Evolutionary conservation across 2,888 invertebrate genomes (phyloP).

Genomic region (Lathronympha strigana): DNA sequence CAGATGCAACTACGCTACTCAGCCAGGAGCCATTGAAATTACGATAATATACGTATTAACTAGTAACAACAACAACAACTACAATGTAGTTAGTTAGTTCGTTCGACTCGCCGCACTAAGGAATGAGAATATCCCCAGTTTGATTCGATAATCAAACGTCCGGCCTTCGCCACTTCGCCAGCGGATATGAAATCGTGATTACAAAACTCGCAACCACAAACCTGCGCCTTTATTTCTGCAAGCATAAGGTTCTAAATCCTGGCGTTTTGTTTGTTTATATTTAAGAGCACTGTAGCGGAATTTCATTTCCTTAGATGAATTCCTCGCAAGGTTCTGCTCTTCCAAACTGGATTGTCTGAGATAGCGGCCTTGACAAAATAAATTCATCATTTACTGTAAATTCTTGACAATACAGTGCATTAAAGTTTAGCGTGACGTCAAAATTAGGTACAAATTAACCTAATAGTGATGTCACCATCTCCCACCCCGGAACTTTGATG

Average conservation of each 20-base stretch:
- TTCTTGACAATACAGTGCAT: not conserved
- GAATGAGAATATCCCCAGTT: not conserved
- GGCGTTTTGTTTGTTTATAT: constrained; percentile 13
- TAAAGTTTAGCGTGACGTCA: too few species aligned
- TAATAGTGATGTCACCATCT: too few species aligned
- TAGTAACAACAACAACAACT: too few species aligned
- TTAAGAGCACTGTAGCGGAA: constrained; percentile 4
- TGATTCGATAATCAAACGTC: constrained; percentile 38
- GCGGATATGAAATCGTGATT: constrained; percentile 43
- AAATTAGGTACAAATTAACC: too few species aligned
- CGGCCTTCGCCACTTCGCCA: constrained; percentile 27
- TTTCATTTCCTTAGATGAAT: constrained; percentile 36
- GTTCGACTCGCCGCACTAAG: not conserved
- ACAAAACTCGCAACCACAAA: constrained; percentile 13
- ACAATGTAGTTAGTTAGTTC: not conserved
- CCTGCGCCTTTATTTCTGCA: constrained; percentile 8
- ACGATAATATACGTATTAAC: too few species aligned
- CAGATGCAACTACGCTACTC: too few species aligned
- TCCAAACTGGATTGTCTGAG: constrained; percentile 18
- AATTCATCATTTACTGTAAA: constrained; percentile 7
- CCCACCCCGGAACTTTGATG: too few species aligned
- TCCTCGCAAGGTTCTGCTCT: constrained; percentile 28
- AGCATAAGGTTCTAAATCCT: not conserved
- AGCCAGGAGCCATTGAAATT: too few species aligned
- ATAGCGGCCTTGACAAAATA: constrained; percentile 27